phyloP scores from a whole-genome alignment of 2,888 invertebrate genomes.

The Muscina levida region DNA sequence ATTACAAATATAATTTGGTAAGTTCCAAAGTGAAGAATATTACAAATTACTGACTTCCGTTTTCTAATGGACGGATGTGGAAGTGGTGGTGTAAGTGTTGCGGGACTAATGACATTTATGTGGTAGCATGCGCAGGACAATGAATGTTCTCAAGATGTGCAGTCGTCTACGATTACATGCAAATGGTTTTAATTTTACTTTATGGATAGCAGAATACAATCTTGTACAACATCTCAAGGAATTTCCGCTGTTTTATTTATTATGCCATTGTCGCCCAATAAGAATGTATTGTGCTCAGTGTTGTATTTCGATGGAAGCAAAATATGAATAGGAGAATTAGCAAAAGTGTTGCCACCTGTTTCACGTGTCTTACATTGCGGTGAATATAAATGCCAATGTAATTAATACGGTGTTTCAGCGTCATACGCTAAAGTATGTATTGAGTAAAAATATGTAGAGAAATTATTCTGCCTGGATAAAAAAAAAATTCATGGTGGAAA shows the following conservation, averaged over 20 bases:
- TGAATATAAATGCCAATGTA: too few relatives aligned
- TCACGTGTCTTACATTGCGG: too few relatives aligned
- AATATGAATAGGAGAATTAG: slow-evolving; percentile 12
- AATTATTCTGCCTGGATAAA: too few relatives aligned
- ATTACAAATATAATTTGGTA: slow-evolving; percentile 30
- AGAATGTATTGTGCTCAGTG: slow-evolving; percentile 29
- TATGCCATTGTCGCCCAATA: background rate
- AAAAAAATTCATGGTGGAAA: too few relatives aligned
- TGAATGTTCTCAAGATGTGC: background rate
- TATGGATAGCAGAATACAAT: background rate
- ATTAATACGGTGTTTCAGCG: too few relatives aligned
- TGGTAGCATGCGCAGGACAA: slow-evolving; percentile 54
- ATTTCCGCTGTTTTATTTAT: slow-evolving; percentile 63
- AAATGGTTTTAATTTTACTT: background rate
- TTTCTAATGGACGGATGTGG: slow-evolving; percentile 69
- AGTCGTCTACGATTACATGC: slow-evolving; percentile 1
- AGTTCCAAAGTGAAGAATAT: slow-evolving; percentile 58
- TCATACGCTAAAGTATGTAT: too few relatives aligned
- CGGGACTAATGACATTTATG: slow-evolving; percentile 7
- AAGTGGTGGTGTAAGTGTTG: slow-evolving; percentile 67
- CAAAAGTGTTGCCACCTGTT: slow-evolving; percentile 38
- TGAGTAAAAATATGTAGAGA: too few relatives aligned
- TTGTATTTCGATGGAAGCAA: slow-evolving; percentile 24
- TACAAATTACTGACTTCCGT: slow-evolving; percentile 72
- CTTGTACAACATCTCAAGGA: slow-evolving; percentile 32